Percentiles rank a stretch among this genome's conserved stretches.
Conservation (phyloP, 2,113 vertebrate genomes). For the Himantopus leucocephalus region DNA sequence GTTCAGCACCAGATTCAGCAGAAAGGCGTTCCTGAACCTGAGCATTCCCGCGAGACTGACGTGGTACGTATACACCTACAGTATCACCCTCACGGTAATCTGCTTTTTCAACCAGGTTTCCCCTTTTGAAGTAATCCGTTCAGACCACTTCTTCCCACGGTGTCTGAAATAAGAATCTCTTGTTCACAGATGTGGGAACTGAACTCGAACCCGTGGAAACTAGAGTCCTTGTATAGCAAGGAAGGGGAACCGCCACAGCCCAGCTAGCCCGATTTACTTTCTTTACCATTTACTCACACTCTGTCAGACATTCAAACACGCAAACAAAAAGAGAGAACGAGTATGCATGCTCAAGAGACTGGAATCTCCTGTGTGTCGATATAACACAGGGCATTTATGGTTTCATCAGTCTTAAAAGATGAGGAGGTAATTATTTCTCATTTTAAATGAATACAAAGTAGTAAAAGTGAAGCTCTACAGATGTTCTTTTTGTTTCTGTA, state of each 20-base stretch:
- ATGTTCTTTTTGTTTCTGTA: not conserved
- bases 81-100: not conserved
- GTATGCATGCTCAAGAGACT: fast-evolving
- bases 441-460: not conserved
- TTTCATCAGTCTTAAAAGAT: not conserved
- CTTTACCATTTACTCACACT: not conserved
- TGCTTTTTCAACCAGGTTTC: not conserved
- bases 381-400: not conserved
- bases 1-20: not conserved
- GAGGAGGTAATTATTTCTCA: not conserved
- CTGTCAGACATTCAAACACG: not conserved
- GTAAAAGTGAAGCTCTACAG: not conserved
- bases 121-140: not conserved
- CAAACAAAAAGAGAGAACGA: not conserved
- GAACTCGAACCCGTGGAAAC: not conserved
- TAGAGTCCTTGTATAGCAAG: not conserved
- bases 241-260: not conserved
- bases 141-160: not conserved
- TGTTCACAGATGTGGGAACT: not conserved
- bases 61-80: no score
- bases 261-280: not conserved
- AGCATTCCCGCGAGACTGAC: not conserved
- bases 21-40: not conserved
- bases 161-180: not conserved
- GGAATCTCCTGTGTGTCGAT: not conserved